phyloP scores from a whole-genome alignment of 1,140 invertebrate species.

The Ostrea denselamellosa region DNA sequence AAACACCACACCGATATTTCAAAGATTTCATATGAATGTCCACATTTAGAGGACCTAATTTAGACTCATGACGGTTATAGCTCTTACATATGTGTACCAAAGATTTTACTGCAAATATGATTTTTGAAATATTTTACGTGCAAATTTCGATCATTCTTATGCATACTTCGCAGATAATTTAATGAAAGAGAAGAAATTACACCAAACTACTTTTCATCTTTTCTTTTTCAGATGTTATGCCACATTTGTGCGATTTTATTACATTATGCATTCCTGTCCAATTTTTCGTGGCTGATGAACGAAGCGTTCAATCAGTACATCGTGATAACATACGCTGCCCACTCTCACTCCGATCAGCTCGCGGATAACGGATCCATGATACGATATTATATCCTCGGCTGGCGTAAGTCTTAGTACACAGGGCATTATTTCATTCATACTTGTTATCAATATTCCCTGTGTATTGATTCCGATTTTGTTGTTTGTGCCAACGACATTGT shows the following conservation, averaged over 20 bases:
- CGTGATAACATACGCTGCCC: constrained; percentile 79
- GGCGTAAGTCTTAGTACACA: constrained; percentile 70
- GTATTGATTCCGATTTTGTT: too few relatives aligned
- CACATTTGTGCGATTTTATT: constrained; percentile 77
- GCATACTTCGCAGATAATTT: too few relatives aligned
- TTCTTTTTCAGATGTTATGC: constrained; percentile 74
- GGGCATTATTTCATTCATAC: not conserved
- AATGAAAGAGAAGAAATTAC: not conserved
- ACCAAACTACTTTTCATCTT: not conserved
- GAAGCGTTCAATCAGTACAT: constrained; percentile 80
- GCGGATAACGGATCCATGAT: constrained; percentile 74
- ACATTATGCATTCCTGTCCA: constrained; percentile 80
- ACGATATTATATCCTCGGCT: constrained; percentile 78
- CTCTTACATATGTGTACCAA: too few relatives aligned
- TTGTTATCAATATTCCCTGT: not conserved
- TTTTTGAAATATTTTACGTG: too few relatives aligned
- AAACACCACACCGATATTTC: too few relatives aligned
- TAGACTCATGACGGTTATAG: too few relatives aligned
- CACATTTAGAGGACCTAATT: too few relatives aligned
- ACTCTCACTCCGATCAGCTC: constrained; percentile 71
- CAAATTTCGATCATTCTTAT: too few relatives aligned
- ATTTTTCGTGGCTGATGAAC: constrained; percentile 81
- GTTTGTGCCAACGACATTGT: too few relatives aligned
- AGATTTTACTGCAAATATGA: too few relatives aligned
- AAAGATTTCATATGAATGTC: too few relatives aligned